These are phyloP conservation scores for Lagopus muta DNA, from an alignment of 2,113 vertebrate genomes.

Conservation along the genomic window DNA sequence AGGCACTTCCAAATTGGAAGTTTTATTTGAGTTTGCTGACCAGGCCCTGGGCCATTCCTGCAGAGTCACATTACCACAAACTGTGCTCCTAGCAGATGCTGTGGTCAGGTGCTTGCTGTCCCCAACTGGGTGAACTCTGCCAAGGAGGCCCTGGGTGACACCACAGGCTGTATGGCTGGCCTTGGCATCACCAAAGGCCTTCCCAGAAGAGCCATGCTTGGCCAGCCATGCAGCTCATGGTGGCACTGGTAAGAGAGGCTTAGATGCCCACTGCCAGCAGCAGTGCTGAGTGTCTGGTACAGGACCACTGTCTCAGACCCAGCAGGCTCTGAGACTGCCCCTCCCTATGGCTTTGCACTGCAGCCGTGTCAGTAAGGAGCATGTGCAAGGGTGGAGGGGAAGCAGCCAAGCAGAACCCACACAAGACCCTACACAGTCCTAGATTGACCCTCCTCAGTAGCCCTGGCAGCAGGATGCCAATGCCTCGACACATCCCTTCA, in stretches of 20 bases:
- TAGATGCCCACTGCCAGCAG: not conserved
- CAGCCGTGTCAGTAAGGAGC: not conserved
- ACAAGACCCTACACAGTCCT: not conserved
- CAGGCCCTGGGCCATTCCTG: not conserved
- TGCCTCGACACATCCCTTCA: not conserved
- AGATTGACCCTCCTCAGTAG: not conserved
- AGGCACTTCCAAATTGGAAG: not conserved
- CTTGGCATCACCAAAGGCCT: no score
- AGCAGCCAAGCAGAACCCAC: not conserved
- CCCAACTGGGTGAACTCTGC: not conserved
- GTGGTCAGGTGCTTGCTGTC: not conserved
- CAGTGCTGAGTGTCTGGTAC: not conserved
- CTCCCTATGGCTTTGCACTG: not conserved
- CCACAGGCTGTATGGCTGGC: no score
- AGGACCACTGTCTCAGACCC: fast-evolving
- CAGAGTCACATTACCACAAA: fast-evolving
- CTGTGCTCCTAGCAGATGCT: not conserved
- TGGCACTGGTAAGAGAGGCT: not conserved
- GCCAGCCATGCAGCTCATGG: fast-evolving
- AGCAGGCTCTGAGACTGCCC: not conserved
- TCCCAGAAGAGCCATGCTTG: no score
- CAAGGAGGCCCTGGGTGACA: not conserved
- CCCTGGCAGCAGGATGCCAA: not conserved
- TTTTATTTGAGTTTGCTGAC: not conserved
- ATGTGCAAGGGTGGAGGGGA: fast-evolving